phyloP scores from a whole-genome alignment of 1,140 invertebrate species.

The Ganaspis sp. region DNA sequence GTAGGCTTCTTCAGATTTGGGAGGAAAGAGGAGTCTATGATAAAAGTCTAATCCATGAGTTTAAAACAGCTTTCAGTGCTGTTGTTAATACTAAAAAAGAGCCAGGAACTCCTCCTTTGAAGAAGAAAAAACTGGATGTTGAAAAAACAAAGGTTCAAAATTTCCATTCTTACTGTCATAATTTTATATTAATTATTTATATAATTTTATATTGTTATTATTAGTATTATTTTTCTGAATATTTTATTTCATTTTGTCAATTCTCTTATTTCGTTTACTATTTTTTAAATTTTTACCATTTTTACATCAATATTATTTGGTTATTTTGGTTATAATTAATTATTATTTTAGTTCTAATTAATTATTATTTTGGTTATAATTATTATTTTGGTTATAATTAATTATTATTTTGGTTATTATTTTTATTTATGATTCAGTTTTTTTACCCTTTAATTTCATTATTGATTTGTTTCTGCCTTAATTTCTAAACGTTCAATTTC shows the following conservation, averaged over 20 bases:
- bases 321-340: no score
- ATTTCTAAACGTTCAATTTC: constrained; percentile 18
- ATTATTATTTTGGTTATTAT: neutral
- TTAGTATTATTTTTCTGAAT: constrained; percentile 13
- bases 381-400: no score
- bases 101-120: constrained; percentile 71
- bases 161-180: constrained; percentile 17
- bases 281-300: no score
- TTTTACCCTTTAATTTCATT: neutral
- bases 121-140: constrained; percentile 73
- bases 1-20: constrained; percentile 93
- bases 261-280: no score
- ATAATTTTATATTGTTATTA: neutral
- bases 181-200: neutral
- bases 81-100: constrained; percentile 64
- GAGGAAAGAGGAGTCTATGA: constrained; percentile 94
- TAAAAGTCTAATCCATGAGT: constrained; percentile 84
- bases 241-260: no score
- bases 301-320: no score
- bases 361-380: no score
- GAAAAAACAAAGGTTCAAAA: constrained; percentile 60
- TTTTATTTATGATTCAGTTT: neutral
- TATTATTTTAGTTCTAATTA: no score
- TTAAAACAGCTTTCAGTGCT: constrained; percentile 79
- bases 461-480: neutral